A percentile compares a stretch with the other conserved stretches of the same genome.
Evolutionary conservation across 2,113 vertebrate species (phyloP).

Genomic region (Sinocyclocheilus anophthalmus): DNA sequence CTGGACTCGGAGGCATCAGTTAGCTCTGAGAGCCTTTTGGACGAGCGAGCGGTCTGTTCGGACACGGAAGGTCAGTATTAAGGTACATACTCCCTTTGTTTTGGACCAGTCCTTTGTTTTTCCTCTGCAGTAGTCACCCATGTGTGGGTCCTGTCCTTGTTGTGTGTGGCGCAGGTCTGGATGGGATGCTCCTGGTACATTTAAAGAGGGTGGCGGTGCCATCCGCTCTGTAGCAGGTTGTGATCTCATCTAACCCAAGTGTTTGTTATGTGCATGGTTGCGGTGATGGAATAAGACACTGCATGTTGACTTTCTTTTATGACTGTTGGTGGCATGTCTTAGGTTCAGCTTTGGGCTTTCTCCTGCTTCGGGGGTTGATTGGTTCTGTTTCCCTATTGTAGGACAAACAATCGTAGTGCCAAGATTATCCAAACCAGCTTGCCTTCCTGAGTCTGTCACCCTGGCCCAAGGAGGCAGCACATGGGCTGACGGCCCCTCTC

Average conservation of each 20-base stretch:
- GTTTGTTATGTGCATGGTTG: slow-evolving; percentile 9
- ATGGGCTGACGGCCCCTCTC: slow-evolving; percentile 56
- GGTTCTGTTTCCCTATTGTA: slow-evolving; percentile 56
- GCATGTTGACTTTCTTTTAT: background rate
- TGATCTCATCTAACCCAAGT: slow-evolving; percentile 63
- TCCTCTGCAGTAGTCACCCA: slow-evolving; percentile 41
- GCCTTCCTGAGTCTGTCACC: slow-evolving; percentile 56
- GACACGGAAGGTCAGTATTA: slow-evolving; percentile 89
- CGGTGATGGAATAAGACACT: background rate
- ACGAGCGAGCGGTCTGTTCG: slow-evolving; percentile 76
- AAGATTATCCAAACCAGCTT: slow-evolving; percentile 56
- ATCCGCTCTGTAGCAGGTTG: slow-evolving; percentile 77
- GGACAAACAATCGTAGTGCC: slow-evolving; percentile 54
- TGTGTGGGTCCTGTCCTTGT: slow-evolving; percentile 57
- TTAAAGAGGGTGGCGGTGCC: slow-evolving; percentile 71
- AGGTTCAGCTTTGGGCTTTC: background rate
- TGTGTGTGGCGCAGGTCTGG: slow-evolving; percentile 79
- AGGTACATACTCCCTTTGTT: slow-evolving; percentile 67
- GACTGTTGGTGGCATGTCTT: background rate
- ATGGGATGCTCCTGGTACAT: slow-evolving; percentile 69
- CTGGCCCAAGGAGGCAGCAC: slow-evolving; percentile 50
- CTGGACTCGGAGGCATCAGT: slow-evolving; percentile 90
- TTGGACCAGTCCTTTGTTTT: slow-evolving; percentile 43
- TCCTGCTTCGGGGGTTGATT: background rate
- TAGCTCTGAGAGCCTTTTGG: slow-evolving; percentile 93